phyloP scores from a whole-genome alignment of 2,113 vertebrate species.

The Promerops cafer region DNA sequence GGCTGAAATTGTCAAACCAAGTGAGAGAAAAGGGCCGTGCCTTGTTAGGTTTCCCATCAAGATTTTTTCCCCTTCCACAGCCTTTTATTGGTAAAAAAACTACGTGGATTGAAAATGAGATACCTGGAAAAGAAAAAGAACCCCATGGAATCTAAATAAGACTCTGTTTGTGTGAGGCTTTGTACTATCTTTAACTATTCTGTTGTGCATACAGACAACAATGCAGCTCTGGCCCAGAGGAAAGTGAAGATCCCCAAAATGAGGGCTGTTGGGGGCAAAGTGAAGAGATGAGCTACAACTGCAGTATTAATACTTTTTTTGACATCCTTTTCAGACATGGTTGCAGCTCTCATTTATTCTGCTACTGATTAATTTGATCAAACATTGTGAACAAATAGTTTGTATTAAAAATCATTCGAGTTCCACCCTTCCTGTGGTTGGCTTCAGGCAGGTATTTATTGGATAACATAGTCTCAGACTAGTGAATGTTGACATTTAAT shows the following conservation, averaged over 20 bases:
- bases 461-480: constrained; percentile 52
- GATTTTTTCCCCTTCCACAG: rapidly evolving
- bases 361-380: constrained; percentile 41
- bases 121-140: background rate
- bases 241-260: background rate
- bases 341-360: constrained; percentile 27
- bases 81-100: background rate
- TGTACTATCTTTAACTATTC: background rate
- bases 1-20: background rate
- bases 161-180: background rate
- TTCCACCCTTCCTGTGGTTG: constrained; percentile 7
- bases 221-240: background rate
- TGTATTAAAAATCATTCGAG: constrained; percentile 33
- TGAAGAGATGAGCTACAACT: background rate
- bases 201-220: background rate
- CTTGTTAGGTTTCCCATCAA: background rate
- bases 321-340: background rate
- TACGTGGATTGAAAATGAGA: background rate
- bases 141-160: background rate
- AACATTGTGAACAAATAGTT: constrained; percentile 57
- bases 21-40: background rate
- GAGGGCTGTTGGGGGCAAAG: background rate
- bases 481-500: constrained; percentile 67
- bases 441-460: constrained; percentile 55
- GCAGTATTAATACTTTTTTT: background rate